Base-by-base conservation (phyloP, 2,888 invertebrate species). In the Idaea straminata region DNA sequence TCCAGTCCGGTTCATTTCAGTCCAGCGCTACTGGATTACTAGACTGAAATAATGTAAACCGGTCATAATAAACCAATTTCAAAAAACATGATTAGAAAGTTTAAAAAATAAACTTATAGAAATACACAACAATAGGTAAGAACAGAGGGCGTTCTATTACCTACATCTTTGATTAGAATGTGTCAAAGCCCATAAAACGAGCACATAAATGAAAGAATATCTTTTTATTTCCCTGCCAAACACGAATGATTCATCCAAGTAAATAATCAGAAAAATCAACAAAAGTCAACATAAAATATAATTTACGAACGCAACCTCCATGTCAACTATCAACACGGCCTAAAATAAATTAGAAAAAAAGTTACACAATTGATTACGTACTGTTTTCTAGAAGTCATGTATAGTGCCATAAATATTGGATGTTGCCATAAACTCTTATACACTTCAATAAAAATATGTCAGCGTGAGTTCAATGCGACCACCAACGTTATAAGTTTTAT, bases 381-480 rank as follows among this genome's bases (percentile, higher is more conserved):
- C 75, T 77, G 76, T 76, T 81, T 82, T 77, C 71, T 69, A 79
- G 77, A 81, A 74, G 70, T 76, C 77, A 80, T 81, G 80, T 80
- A 80, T 78, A 77, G 72, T 74, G 75, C 79, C 75, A 78, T 81
- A 83, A 84, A 84, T 77, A 79, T 85, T 77, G 78, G 77, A 84
- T 79, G 79, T 77, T 78, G 86, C 80, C 81, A 81, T 90, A 87
- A 89, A 89, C 86, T 82, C 81, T 81, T 85, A 85, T 83, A 83
- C 79, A 80, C 81, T 82, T 83, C 84, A 86, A 89, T 89, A 88
- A 87, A 89, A 87, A 83, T 83, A 85, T 84, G 83, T 84, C 79
- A 81, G 79, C 86, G 80, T 86, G 83, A 84, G 81, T 83, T 79
- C 79, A 84, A 84, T 82, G 80, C 79, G 82, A 77, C 85, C 83